Evolutionary conservation across 2,888 invertebrate genomes (phyloP), one percentile per base, ranked within the genome.

Genomic region (Melinaea menophilus): DNA sequence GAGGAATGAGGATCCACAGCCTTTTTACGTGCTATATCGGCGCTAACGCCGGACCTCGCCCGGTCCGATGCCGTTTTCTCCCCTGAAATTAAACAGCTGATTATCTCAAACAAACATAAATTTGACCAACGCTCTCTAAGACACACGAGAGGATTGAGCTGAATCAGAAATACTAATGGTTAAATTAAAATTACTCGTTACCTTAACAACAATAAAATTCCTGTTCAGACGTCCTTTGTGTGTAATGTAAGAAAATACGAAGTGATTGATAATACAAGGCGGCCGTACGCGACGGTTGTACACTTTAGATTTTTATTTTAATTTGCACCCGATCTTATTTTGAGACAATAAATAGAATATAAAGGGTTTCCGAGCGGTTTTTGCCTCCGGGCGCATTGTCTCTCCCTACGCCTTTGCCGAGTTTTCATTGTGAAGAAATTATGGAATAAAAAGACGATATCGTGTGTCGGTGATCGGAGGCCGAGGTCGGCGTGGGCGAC

Each of bases 271-370:
- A 77, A 73, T 73, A 79, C 78, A 74, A 46, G 75, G 72, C 75
- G 72, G 75, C 71, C 71, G 74, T 76, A 74, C 75, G 72, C 75
- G 75, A 75, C 73, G 76, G 78, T 78, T 76, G 72, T 77, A 72
- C 67, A 74, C 74, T 78, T 81, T 79, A 81, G 82, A 82, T 83
- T 82, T 22, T 79, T 82, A 86, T 88, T 89, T 85, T 86, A 90
- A 90, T 90, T 90, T 88, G 90, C 90, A 90, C 90, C 90, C 90
- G 90, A 89, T 88, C 86, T 89, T 84, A 86, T 88, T 84, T 85
- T 87, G 88, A 90, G 88, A 90, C 89, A 90, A 90, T 90, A 85
- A 88, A 84, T 85, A 80, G 78, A 76, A 83, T 82, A 86, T 88
- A 90, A 90, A 90, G 88, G 88, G 87, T 87, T 89, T 88, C 85